Evolutionary conservation across 2,113 vertebrate genomes (phyloP).

Genomic region (Dicerorhinus sumatrensis): DNA sequence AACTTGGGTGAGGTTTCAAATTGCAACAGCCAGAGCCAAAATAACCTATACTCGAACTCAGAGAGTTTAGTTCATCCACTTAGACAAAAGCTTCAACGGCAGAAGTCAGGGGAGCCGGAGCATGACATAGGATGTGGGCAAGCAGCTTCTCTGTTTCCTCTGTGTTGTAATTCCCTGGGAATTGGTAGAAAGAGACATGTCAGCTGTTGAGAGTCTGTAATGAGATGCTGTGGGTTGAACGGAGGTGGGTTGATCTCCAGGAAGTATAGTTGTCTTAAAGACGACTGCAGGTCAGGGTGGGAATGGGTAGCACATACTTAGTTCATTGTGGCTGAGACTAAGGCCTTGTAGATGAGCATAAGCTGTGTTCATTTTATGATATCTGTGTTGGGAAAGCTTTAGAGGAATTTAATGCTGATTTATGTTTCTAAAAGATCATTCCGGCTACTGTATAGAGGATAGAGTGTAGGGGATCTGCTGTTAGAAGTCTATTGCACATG

Average conservation of each 20-base stretch:
- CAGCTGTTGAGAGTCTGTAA: not conserved
- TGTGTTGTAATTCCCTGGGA: not conserved
- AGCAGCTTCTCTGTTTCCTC: not conserved
- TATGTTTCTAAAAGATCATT: not conserved
- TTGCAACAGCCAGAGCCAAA: conserved; percentile 38
- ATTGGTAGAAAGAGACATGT: not conserved
- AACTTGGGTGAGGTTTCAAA: conserved; percentile 54
- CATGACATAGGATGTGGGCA: not conserved
- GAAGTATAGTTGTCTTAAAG: not conserved
- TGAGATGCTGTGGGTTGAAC: not conserved
- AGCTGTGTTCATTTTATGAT: not conserved
- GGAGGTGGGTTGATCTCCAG: not conserved
- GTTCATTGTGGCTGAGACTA: not conserved
- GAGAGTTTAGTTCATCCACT: not conserved
- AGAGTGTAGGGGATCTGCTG: not conserved
- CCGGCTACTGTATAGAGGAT: not conserved
- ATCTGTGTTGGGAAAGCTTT: not conserved
- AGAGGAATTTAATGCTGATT: not conserved
- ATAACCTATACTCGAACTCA: not conserved
- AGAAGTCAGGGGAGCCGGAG: not conserved
- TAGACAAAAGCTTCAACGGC: not conserved
- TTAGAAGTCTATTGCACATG: not conserved
- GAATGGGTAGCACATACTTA: not conserved
- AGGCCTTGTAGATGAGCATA: not conserved
- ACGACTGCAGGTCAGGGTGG: not conserved